Evolutionary conservation across 1,140 invertebrate species (phyloP).

Genomic region (Mizuhopecten yessoensis): DNA sequence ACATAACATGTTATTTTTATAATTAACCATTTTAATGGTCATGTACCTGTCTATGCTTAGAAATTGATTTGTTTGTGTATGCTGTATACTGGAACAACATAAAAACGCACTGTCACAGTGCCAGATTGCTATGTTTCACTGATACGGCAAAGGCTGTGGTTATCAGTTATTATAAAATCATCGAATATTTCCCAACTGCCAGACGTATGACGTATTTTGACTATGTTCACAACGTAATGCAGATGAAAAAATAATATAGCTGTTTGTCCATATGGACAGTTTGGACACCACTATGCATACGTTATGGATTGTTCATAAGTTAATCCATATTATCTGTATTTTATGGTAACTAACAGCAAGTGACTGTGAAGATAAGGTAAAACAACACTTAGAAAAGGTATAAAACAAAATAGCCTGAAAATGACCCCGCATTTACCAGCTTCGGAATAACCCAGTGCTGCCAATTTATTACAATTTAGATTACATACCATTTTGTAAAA

Average conservation of each 20-base stretch:
- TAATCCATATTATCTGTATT: no score
- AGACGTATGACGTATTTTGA: neutral
- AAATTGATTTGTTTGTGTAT: neutral
- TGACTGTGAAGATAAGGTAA: no score
- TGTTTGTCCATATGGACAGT: constrained; percentile 4
- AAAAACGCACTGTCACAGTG: neutral
- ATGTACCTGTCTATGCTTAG: neutral
- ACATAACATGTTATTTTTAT: constrained; percentile 54
- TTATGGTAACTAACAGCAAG: no score
- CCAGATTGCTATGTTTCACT: neutral
- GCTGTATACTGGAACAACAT: neutral
- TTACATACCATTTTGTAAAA: no score
- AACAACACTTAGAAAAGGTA: no score
- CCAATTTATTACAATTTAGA: no score
- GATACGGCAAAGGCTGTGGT: neutral
- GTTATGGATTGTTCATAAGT: no score
- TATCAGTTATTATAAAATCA: neutral
- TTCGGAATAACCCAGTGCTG: no score
- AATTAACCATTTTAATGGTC: constrained; percentile 36
- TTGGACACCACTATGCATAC: no score
- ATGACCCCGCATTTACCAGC: no score
- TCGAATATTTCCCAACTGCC: neutral
- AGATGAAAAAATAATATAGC: neutral
- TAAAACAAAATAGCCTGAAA: no score
- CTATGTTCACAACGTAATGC: neutral